Conservation (phyloP, 1,140 invertebrate genomes). For the Scaptomyza montana region DNA sequence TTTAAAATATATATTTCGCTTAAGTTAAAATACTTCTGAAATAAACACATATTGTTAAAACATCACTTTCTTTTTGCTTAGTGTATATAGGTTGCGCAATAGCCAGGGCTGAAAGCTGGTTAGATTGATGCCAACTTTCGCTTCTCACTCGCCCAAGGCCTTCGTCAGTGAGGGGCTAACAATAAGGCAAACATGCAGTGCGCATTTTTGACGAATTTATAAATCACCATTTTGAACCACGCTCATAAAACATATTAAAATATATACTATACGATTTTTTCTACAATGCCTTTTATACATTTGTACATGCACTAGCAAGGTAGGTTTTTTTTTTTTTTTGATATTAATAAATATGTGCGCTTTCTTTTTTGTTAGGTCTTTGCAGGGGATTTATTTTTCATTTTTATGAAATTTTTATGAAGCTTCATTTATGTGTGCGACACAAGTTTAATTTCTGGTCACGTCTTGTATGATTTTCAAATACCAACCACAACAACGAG, state of each 20-base stretch:
- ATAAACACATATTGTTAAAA: too few species aligned
- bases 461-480: constrained; percentile 75
- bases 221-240: constrained; percentile 45
- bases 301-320: constrained; percentile 4
- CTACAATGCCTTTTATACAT: constrained; percentile 4
- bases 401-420: constrained; percentile 74
- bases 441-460: constrained; percentile 74
- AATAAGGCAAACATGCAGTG: constrained; percentile 35
- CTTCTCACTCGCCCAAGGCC: not conserved
- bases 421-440: constrained; percentile 53
- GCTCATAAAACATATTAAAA: constrained; percentile 74
- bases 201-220: constrained; percentile 68
- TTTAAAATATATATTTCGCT: too few species aligned
- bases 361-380: constrained; percentile 41
- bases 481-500: constrained; percentile 47
- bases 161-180: not conserved
- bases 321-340: constrained; percentile 19
- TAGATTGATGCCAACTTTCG: not conserved
- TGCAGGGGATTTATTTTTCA: constrained; percentile 71
- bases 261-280: constrained; percentile 10
- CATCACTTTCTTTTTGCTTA: too few species aligned
- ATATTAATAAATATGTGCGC: constrained; percentile 35
- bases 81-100: not conserved
- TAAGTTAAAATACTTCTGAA: too few species aligned
- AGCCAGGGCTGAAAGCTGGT: too few species aligned